A percentile compares a stretch with the other conserved stretches of the same genome.
These are phyloP conservation scores for Probaryconus sp. DNA, from an alignment of 1,140 invertebrate genomes.

Conservation along the genomic window DNA sequence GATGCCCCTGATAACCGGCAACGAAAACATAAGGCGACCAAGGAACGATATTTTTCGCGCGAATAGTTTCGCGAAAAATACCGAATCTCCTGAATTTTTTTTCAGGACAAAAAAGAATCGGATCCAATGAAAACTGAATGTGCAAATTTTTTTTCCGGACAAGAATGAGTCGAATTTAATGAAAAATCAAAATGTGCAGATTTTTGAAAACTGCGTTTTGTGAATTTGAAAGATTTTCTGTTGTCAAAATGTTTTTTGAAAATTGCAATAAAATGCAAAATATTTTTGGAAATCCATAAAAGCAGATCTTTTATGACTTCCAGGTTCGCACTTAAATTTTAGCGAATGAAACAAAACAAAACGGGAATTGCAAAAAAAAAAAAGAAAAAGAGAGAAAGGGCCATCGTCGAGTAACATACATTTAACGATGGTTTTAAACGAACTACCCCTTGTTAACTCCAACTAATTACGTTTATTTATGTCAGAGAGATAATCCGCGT, in stretches of 20 bases:
- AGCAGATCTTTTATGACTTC: too few relatives aligned
- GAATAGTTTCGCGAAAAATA: neutral
- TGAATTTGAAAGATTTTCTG: too few relatives aligned
- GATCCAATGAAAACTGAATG: too few relatives aligned
- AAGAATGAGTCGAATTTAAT: neutral
- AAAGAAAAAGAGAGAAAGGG: neutral
- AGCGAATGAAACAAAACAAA: too few relatives aligned
- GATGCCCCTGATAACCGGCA: slow-evolving; percentile 35
- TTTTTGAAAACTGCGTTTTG: too few relatives aligned
- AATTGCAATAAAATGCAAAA: too few relatives aligned
- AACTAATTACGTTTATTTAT: slow-evolving; percentile 22
- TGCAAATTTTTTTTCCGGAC: too few relatives aligned
- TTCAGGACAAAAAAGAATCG: too few relatives aligned
- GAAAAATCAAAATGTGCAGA: slow-evolving; percentile 1
- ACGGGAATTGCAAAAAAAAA: slow-evolving; percentile 8
- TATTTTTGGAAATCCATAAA: too few relatives aligned
- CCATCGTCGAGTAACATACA: neutral
- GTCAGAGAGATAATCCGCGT: slow-evolving; percentile 8
- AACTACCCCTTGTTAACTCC: slow-evolving; percentile 3
- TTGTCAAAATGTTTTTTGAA: too few relatives aligned
- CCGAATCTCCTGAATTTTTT: neutral
- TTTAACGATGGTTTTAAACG: neutral
- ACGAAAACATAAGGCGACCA: neutral
- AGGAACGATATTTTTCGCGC: slow-evolving; percentile 7
- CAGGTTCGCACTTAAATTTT: too few relatives aligned